Conservation (phyloP, 2,113 vertebrate species). For the Lamprotornis superbus region DNA sequence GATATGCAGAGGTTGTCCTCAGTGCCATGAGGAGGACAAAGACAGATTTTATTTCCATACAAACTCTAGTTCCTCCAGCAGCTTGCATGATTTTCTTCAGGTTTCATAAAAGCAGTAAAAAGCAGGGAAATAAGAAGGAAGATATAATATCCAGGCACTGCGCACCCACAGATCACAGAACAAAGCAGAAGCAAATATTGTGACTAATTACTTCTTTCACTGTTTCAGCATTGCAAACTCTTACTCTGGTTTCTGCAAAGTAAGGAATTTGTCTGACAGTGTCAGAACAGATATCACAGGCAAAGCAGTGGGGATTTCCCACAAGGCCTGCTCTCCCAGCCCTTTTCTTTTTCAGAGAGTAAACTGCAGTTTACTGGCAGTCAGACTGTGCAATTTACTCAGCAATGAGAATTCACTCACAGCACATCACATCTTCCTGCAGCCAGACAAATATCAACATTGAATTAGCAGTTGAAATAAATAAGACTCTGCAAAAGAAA, state of each 20-base stretch:
- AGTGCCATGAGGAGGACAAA: not conserved
- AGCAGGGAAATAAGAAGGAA: not conserved
- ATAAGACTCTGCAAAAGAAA: not conserved
- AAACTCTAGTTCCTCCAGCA: not conserved
- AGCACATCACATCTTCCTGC: not conserved
- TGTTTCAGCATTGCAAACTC: not conserved
- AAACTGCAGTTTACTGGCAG: not conserved
- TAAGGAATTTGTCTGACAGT: not conserved
- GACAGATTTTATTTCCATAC: not conserved
- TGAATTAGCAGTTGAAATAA: not conserved
- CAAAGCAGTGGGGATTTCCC: not conserved
- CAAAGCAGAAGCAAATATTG: not conserved
- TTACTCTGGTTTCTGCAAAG: not conserved
- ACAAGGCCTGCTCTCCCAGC: not conserved
- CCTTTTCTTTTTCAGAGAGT: not conserved
- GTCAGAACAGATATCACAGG: not conserved
- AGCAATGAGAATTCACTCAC: not conserved
- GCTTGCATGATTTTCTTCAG: not conserved
- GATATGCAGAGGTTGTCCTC: not conserved
- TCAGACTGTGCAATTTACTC: not conserved
- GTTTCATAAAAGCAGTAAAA: not conserved
- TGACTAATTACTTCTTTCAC: not conserved
- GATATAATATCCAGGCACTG: not conserved
- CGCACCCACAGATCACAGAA: not conserved
- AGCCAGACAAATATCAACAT: not conserved